Conservation (phyloP, 2,113 vertebrate genomes). For the Ciconia stormi region DNA sequence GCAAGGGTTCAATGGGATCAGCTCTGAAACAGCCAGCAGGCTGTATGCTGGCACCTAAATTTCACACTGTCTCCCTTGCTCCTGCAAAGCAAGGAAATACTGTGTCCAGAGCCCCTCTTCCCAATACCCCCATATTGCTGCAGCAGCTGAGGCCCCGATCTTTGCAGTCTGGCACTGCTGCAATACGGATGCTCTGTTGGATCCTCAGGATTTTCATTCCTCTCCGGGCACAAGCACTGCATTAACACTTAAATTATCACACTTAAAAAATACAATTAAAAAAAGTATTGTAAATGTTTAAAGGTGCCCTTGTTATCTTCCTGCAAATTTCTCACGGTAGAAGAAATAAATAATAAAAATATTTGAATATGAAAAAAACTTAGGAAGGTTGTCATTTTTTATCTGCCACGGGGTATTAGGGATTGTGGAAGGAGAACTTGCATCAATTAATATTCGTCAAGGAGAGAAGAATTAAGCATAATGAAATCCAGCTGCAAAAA, state of each 20-base stretch:
- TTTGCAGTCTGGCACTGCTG: not conserved
- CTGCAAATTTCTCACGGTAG: not conserved
- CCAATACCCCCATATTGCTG: not conserved
- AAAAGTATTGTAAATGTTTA: not conserved
- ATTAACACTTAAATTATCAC: not conserved
- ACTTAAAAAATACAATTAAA: not conserved
- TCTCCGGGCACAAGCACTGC: not conserved
- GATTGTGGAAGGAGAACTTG: not conserved
- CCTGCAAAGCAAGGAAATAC: not conserved
- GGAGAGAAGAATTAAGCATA: not conserved
- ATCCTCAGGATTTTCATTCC: not conserved
- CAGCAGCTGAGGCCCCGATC: not conserved
- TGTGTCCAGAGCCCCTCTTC: not conserved
- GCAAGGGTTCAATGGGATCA: not conserved
- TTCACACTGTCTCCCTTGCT: not conserved
- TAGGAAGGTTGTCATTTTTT: not conserved
- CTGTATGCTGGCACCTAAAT: not conserved
- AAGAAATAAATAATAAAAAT: not conserved
- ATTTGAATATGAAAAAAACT: not conserved
- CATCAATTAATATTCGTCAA: not conserved
- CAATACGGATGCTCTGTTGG: not conserved
- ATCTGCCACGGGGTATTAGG: not conserved
- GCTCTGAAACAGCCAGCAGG: accelerated
- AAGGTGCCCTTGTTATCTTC: not conserved
- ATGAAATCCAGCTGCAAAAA: not conserved